Evolutionary conservation across 2,888 invertebrate genomes (phyloP), one percentile per base, ranked within the genome.

Genomic region (Elegia similella): DNA sequence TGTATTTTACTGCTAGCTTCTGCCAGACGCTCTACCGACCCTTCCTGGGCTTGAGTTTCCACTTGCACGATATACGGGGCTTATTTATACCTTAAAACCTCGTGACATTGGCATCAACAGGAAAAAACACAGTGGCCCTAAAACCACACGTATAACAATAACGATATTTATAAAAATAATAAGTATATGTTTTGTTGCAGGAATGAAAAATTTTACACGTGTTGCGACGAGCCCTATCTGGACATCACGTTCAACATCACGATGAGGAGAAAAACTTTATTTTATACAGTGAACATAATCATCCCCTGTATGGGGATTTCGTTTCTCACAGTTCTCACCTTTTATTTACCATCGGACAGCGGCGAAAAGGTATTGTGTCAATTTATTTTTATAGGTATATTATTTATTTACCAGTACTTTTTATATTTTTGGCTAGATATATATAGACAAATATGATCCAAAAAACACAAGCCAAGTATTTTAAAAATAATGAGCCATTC

Each of bases 171-270:
- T 43, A 16, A 50, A 32, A 50, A 12, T 15, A 16, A 32, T n/a
- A n/a, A 34, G 17, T 29, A 10, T 29, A 15, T n/a, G 46, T 12
- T 46, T 44, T 42, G 66, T 88, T 88, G 7, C 92, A 96, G 97
- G 81, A 97, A 97, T 86, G 97, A 97, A 86, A 97, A 97, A 86
- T 97, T 96, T 92, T 97, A 98, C 93, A 98, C 98, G 70, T 99
- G 99, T 93, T 99, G 98, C 91, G 96, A 97, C 82, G 98, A 98
- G 91, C 98, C 98, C 59, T 99, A 97, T 90, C 93, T 97, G 88
- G 99, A 97, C 88, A 94, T 99, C 86, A 99, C 98, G 63, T 99
- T 99, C 93, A 98, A 99, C 93, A 98, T 99, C 79, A 98, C 98
- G 66, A 96, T 98, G 96, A 93, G 98, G 73, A 93, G 98, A 73